Percentiles rank a stretch among this genome's conserved stretches.
phyloP scores from a whole-genome alignment of 2,797 vertebrate genomes.

The Macropus fuliginosus region DNA sequence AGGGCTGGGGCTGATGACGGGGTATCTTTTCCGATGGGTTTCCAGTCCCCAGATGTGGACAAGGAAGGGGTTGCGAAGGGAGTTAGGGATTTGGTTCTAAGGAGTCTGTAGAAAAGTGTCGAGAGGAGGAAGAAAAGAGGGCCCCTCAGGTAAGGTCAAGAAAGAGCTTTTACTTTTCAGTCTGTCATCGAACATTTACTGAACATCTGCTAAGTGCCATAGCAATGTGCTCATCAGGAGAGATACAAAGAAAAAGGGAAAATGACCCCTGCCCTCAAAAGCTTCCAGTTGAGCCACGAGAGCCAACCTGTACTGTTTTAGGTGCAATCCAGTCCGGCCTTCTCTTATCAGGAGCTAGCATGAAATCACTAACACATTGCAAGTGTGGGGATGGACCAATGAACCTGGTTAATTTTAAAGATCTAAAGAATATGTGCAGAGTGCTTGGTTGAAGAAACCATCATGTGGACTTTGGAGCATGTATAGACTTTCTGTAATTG shows the following conservation, averaged over 20 bases:
- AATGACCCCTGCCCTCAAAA: background rate
- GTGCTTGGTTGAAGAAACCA: background rate
- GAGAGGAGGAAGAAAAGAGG: background rate
- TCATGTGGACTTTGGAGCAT: background rate
- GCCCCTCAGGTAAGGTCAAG: background rate
- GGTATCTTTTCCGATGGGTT: background rate
- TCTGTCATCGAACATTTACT: background rate
- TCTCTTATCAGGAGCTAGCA: background rate
- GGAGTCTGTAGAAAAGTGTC: background rate
- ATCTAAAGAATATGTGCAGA: background rate
- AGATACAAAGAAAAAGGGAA: background rate
- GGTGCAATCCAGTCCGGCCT: background rate
- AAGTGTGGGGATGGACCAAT: background rate
- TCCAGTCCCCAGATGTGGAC: background rate
- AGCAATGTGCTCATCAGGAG: background rate
- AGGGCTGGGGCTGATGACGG: background rate
- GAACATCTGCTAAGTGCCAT: background rate
- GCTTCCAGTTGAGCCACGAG: background rate
- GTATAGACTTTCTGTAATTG: background rate
- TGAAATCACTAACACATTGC: background rate
- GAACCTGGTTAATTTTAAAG: background rate
- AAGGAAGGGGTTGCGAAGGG: background rate
- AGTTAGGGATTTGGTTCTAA: background rate
- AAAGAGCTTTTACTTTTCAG: background rate
- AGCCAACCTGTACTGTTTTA: background rate